These are phyloP conservation scores for Amiota communis DNA, from an alignment of 2,888 invertebrate species.

Conservation along the genomic window DNA sequence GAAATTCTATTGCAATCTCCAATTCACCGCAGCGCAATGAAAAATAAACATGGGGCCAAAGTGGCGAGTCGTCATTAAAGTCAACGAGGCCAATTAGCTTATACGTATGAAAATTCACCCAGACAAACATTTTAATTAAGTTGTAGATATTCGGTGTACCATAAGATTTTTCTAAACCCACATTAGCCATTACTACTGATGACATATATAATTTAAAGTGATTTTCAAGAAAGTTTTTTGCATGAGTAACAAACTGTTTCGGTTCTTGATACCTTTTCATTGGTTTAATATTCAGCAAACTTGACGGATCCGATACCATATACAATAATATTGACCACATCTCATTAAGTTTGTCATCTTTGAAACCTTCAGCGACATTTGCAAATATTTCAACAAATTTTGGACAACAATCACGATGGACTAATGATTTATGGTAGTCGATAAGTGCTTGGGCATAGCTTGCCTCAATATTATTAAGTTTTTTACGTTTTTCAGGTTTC, in stretches of 20 bases:
- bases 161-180: slow-evolving; percentile 86
- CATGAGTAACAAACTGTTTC: slow-evolving; percentile 83
- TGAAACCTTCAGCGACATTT: slow-evolving; percentile 80
- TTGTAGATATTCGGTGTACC: slow-evolving; percentile 92
- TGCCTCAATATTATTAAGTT: slow-evolving; percentile 81
- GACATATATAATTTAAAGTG: slow-evolving; percentile 89
- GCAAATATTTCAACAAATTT: slow-evolving; percentile 85
- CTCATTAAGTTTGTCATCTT: slow-evolving; percentile 88
- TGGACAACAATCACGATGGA: slow-evolving; percentile 83
- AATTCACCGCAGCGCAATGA: slow-evolving; percentile 93
- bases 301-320: slow-evolving; percentile 86
- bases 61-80: slow-evolving; percentile 81
- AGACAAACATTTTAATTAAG: slow-evolving; percentile 87
- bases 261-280: slow-evolving; percentile 83
- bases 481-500: slow-evolving; percentile 74
- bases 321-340: slow-evolving; percentile 93
- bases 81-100: slow-evolving; percentile 82
- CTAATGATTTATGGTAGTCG: slow-evolving; percentile 85
- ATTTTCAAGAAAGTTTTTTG: slow-evolving; percentile 88
- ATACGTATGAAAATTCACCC: slow-evolving; percentile 76
- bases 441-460: slow-evolving; percentile 85
- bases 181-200: slow-evolving; percentile 85
- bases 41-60: slow-evolving; percentile 96
- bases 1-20: slow-evolving; percentile 86
- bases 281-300: slow-evolving; percentile 82